phyloP scores from a whole-genome alignment of 1,140 invertebrate genomes.

The Agrypnia vestita region DNA sequence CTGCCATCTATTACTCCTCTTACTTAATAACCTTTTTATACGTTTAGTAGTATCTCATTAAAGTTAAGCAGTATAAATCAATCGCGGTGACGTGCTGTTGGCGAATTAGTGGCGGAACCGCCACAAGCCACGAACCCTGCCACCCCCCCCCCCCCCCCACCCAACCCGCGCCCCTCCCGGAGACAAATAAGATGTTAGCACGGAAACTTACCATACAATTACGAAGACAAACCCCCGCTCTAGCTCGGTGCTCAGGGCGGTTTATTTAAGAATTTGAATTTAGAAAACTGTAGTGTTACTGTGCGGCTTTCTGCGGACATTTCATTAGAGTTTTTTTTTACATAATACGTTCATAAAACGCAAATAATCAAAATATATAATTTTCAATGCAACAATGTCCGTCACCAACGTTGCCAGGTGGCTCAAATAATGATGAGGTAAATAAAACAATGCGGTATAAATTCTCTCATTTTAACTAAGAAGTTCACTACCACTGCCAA shows the following conservation, averaged over 20 bases:
- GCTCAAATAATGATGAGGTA: too few relatives aligned
- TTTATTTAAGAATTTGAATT: neutral
- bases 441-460: too few relatives aligned
- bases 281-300: too few relatives aligned
- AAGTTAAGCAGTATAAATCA: constrained; percentile 57
- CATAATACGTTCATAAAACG: too few relatives aligned
- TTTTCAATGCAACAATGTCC: too few relatives aligned
- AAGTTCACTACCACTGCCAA: too few relatives aligned
- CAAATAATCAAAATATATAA: too few relatives aligned
- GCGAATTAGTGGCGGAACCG: constrained; percentile 56
- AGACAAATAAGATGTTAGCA: constrained; percentile 60
- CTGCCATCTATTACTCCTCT: constrained; percentile 20
- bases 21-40: constrained; percentile 30
- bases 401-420: too few relatives aligned
- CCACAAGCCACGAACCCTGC: constrained; percentile 53
- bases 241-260: neutral
- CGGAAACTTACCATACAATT: constrained; percentile 36
- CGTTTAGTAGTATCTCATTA: constrained; percentile 37
- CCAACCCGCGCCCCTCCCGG: neutral
- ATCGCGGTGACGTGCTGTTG: constrained; percentile 56
- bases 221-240: neutral
- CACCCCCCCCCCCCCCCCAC: constrained; percentile 1
- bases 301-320: too few relatives aligned
- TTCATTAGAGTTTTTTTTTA: too few relatives aligned
- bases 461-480: too few relatives aligned